Evolutionary conservation across 2,113 vertebrate genomes (phyloP), one percentile per base, ranked within the genome.

Genomic region (Jaculus jaculus): DNA sequence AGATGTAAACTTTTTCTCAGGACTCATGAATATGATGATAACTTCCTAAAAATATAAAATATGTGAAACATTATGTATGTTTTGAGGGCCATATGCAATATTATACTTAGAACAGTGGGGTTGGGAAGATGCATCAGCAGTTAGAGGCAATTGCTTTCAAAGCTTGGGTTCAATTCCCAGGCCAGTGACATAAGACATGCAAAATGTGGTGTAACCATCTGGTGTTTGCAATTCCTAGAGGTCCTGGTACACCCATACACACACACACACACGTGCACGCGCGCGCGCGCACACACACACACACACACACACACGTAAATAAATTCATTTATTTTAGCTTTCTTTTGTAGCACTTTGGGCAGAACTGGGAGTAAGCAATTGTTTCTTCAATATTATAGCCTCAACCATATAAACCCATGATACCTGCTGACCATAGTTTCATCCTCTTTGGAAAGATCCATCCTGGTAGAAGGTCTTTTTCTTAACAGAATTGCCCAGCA

Each of bases 391-490:
- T 18, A 75, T 68, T 66, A 66, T 4, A 72, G n/a, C 20, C 65
- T 89, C 68, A 30, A 79, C 20, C 10, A 88, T 85, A 54, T 65
- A 71, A 79, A 71, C 78, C 42, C 10, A 68, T 72, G 28, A 51
- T 34, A 85, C 26, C 74, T 39, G 16, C 13, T 42, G 51, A 71
- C 21, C 65, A 72, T 18, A 30, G 47, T 68, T 78, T 78, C 32
- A 69, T 58, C 69, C 72, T 81, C 61, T 84, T 83, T 75, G 84
- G 42, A 91, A 78, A 87, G 73, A 89, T 61, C 23, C 13, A 61
- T 72, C 26, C 30, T 91, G 26, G 69, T 60, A 88, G n/a, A 94
- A 88, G 6, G 24, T 75, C n/a, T 92, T 95, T 84, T 81, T 78
- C 54, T 37, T 66, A 91, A 83, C 37, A 91, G 77, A 82, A 15